Conservation (phyloP, 1,140 invertebrate species). For the Cepaea nemoralis region DNA sequence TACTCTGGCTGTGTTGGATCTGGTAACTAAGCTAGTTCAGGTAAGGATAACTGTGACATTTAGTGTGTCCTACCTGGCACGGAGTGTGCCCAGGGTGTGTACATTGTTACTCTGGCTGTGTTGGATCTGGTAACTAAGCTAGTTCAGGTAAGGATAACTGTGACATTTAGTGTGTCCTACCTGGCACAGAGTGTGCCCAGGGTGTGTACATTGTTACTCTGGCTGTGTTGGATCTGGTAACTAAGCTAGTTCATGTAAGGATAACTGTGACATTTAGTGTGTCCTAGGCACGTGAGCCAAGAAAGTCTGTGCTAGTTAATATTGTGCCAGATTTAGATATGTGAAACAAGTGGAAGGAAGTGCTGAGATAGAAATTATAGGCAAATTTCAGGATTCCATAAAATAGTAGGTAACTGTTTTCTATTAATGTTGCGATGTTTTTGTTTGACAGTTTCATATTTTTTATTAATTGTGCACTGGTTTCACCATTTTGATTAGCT, state of each 20-base stretch:
- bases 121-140: slow-evolving; percentile 66
- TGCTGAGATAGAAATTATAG: no score
- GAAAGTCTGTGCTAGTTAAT: no score
- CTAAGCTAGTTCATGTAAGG: slow-evolving; percentile 63
- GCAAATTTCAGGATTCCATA: no score
- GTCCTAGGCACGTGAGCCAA: no score
- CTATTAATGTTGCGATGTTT: no score
- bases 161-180: slow-evolving; percentile 66
- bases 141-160: slow-evolving; percentile 63
- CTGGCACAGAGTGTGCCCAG: slow-evolving; percentile 67
- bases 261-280: no score
- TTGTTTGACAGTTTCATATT: no score
- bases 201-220: slow-evolving; percentile 70
- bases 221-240: slow-evolving; percentile 68
- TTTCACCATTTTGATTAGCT: no score
- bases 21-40: slow-evolving; percentile 66
- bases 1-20: slow-evolving; percentile 68
- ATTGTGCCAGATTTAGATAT: no score
- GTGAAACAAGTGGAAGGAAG: no score
- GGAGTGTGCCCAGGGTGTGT: slow-evolving; percentile 70
- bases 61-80: slow-evolving; percentile 66
- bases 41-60: slow-evolving; percentile 51
- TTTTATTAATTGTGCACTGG: no score
- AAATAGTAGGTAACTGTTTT: no score
- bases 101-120: slow-evolving; percentile 69